Evolutionary conservation across 1,140 invertebrate genomes (phyloP).

Genomic region (Thalassaphorura encarpata): DNA sequence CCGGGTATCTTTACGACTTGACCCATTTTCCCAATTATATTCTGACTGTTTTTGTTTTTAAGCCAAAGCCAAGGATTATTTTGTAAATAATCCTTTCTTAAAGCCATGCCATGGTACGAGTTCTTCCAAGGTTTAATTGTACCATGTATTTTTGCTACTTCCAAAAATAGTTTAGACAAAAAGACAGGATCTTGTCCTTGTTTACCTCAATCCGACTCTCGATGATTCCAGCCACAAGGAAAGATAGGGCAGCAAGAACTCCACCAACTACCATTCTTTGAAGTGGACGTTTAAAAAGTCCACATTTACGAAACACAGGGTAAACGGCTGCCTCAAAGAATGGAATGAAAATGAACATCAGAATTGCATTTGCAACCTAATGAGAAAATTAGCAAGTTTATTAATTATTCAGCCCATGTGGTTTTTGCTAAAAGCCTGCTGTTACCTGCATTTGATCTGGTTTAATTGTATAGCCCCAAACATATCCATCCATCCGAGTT

Average conservation of each 20-base stretch:
- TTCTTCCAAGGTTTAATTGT: too few relatives aligned
- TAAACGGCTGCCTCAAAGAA: slow-evolving; percentile 41
- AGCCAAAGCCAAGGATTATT: too few relatives aligned
- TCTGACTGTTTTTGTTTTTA: too few relatives aligned
- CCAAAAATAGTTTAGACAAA: too few relatives aligned
- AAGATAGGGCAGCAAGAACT: slow-evolving; percentile 46
- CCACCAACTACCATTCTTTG: slow-evolving; percentile 51
- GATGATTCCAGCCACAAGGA: slow-evolving; percentile 47
- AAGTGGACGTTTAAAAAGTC: slow-evolving; percentile 40
- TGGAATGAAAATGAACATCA: slow-evolving; percentile 19
- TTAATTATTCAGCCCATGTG: not conserved
- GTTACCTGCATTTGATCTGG: slow-evolving; percentile 47
- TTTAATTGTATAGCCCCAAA: slow-evolving; percentile 37
- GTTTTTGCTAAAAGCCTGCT: not conserved
- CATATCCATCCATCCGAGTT: slow-evolving; percentile 43
- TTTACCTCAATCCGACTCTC: slow-evolving; percentile 45
- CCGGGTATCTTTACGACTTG: too few relatives aligned
- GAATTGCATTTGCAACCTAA: slow-evolving; percentile 45
- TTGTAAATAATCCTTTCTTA: too few relatives aligned
- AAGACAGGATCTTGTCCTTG: too few relatives aligned
- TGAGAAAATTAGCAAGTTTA: not conserved
- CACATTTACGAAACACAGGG: slow-evolving; percentile 31
- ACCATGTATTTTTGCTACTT: too few relatives aligned
- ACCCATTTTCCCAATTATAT: too few relatives aligned
- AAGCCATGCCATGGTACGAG: too few relatives aligned